Evolutionary conservation across 1,140 invertebrate genomes (phyloP), one percentile per base, ranked within the genome.

Genomic region (Steinernema feltiae): DNA sequence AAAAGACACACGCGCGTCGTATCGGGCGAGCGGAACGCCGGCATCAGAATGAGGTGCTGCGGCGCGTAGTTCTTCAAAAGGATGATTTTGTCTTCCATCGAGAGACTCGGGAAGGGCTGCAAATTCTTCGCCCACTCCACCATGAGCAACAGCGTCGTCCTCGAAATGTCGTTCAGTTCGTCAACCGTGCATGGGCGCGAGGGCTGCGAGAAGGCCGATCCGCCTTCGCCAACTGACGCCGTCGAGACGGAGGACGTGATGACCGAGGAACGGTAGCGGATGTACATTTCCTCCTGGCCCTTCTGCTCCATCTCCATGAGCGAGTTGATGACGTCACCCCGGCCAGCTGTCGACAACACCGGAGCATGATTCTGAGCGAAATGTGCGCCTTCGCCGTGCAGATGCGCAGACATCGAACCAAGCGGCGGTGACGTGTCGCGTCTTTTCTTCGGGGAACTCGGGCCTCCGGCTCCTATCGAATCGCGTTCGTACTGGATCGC

Each of bases 401-500:
- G 7, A n/a, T 78, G 29, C 7, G 76, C 32, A 0, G 76, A 30
- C 1, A 63, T 63, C 12, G 12, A 78, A 27, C 77, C 71, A 35
- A 83, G 73, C 73, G 46, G 79, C 3, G 71, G 48, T 29, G 81
- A 80, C 0, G 81, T 76, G 21, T 78, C 48, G 17, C 79, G 30
- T 18, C 78, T 18, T 53, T 83, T 83, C 73, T 83, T 80, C n/a
- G 84, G 82, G 15, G 77, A 78, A 7, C 76, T 76, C n/a, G n/a
- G n/a, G n/a, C n/a, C n/a, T n/a, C n/a, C n/a, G 1, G 75, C 74
- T 1, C 85, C 84, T 24, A 86, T 83, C 18, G 82, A 71, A 63
- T 85, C 84, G 41, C 84, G 82, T 71, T 85, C 84, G 74, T 86
- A 85, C 79, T 85, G 84, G 29, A 85, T 85, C 24, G 84, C 84